Evolutionary conservation across 1,140 invertebrate genomes (phyloP).

Genomic region (Tenebrio molitor): DNA sequence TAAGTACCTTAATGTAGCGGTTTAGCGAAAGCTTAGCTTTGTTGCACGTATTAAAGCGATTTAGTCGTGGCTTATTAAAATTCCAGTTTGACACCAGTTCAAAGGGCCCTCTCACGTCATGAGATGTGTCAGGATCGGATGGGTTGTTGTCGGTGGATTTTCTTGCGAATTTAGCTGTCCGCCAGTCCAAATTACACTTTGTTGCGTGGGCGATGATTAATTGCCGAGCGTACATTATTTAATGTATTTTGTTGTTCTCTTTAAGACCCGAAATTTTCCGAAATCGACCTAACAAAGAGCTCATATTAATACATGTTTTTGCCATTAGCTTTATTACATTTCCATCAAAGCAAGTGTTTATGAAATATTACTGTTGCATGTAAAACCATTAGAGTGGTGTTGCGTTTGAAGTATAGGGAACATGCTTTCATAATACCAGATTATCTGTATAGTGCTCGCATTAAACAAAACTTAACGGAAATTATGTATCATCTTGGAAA

Average conservation of each 20-base stretch:
- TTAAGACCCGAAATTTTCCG: neutral
- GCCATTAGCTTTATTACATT: conserved; percentile 31
- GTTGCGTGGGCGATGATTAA: conserved; percentile 10
- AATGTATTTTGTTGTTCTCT: neutral
- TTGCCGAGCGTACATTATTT: neutral
- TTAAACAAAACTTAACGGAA: no score
- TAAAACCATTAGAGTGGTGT: conserved; percentile 3
- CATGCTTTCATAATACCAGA: neutral
- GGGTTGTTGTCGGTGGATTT: no score
- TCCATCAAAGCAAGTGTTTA: conserved; percentile 18
- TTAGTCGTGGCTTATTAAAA: no score
- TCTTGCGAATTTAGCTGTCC: no score
- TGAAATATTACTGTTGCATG: conserved; percentile 16
- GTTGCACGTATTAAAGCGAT: neutral
- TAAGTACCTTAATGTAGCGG: conserved; percentile 33
- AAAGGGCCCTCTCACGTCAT: no score
- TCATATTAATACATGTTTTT: conserved; percentile 25
- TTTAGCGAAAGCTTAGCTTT: conserved; percentile 2
- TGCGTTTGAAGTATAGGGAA: conserved; percentile 15
- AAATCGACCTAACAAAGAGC: neutral
- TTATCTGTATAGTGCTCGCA: conserved; percentile 2
- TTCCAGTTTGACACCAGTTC: no score
- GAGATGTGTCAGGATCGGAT: no score
- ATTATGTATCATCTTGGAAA: no score
- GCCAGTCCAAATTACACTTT: neutral